Conservation (phyloP, 2,888 invertebrate genomes). For the Pelosia muscerda region DNA sequence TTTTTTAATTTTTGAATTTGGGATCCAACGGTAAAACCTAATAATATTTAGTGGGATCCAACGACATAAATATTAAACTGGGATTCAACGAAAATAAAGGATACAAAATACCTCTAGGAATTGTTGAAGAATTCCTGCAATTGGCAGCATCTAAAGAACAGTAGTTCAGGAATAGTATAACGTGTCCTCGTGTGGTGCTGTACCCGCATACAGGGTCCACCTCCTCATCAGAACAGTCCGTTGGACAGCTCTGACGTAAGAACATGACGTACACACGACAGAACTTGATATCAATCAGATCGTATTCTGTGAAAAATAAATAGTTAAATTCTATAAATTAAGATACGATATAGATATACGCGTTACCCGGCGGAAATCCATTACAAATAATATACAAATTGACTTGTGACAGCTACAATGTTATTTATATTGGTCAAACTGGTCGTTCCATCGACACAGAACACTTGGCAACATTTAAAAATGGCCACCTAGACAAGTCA, state of each 20-base stretch:
- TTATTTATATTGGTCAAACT: no score
- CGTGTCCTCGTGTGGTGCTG: slow-evolving; percentile 48
- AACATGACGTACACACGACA: slow-evolving; percentile 61
- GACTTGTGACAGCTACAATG: no score
- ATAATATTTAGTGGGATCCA: no score
- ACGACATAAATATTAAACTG: no score
- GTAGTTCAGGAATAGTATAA: slow-evolving; percentile 60
- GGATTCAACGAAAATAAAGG: slow-evolving; percentile 51
- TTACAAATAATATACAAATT: no score
- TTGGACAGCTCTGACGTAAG: slow-evolving; percentile 57
- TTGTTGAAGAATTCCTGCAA: slow-evolving; percentile 42
- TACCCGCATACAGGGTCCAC: slow-evolving; percentile 56
- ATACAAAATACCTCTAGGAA: slow-evolving; percentile 5
- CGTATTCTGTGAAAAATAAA: slow-evolving; percentile 61
- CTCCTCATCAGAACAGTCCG: slow-evolving; percentile 44
- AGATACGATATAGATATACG: no score
- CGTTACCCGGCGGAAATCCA: no score
- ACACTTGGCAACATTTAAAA: no score
- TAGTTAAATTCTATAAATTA: not conserved
- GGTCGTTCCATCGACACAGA: no score
- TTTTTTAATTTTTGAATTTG: no score
- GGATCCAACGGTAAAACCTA: no score
- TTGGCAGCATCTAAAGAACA: slow-evolving; percentile 62
- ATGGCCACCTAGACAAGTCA: no score
- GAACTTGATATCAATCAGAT: slow-evolving; percentile 54